Evolutionary conservation across 1,140 invertebrate species (phyloP), one percentile per base, ranked within the genome.

Genomic region (Mesaphorura yosii): DNA sequence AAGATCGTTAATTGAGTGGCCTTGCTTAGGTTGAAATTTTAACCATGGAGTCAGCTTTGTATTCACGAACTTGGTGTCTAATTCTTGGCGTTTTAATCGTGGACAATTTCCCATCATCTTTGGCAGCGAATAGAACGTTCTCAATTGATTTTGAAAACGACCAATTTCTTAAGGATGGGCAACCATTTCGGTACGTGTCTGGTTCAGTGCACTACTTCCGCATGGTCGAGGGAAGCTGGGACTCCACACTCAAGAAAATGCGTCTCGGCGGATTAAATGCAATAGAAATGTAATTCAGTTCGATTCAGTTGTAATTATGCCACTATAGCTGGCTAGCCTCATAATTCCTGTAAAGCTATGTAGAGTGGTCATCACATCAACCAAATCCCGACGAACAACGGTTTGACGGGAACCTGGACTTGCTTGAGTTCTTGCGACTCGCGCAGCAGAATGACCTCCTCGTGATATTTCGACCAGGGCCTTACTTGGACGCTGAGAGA

Each of bases 141-240:
- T n/a, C n/a, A n/a, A n/a, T n/a, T n/a, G n/a, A n/a, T n/a, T n/a
- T n/a, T n/a, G n/a, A n/a, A n/a, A n/a, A 77, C 15, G 75, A 90
- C 69, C 73, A 75, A 37, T 93, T 94, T 65, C 59, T 88, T 3
- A 79, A 87, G 63, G 86, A 94, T 76, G 89, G 88, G 0, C 60
- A 78, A 65, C 80, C 83, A 0, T 86, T 91, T 65, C 76, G 76
- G n/a, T 91, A 89, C 64, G 72, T 91, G 38, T 83, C 88, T 3
- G 93, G 92, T 0, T 88, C 88, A 49, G 77, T 96, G 55, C 91
- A 97, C 68, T 96, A 95, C 68, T 93, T 89, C 65, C 76, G 92
- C 7, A 75, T 89, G 1, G 88, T 88, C 2, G 76, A 76, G 31
- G 72, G 76, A 29, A 84, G 85, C 64, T 96, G 92, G 92, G 69